Evolutionary conservation across 2,888 invertebrate genomes (phyloP).

Genomic region (Therioaphis trifolii): DNA sequence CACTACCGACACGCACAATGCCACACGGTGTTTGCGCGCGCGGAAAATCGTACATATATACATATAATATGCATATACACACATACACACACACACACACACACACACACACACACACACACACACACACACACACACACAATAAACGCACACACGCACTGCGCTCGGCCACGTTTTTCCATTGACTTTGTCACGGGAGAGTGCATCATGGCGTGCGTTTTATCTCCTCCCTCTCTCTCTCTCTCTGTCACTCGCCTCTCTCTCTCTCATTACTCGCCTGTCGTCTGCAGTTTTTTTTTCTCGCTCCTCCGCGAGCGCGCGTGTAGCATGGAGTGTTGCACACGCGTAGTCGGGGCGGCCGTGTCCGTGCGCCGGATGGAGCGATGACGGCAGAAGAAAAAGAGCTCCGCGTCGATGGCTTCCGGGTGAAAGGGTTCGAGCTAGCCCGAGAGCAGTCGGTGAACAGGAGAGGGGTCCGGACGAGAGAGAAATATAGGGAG

Average conservation of each 20-base stretch:
- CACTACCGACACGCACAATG: no score
- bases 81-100: no score
- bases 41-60: background rate
- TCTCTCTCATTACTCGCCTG: background rate
- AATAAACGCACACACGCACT: no score
- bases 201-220: background rate
- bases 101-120: no score
- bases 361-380: background rate
- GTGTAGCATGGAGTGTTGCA: no score
- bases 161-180: background rate
- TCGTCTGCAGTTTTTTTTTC: no score
- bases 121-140: no score
- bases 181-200: background rate
- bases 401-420: slow-evolving; percentile 51
- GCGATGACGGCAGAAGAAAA: no score
- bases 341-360: slow-evolving; percentile 20
- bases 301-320: no score
- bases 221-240: background rate
- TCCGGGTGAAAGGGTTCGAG: slow-evolving; percentile 48
- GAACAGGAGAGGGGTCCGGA: background rate
- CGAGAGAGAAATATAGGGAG: background rate
- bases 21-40: no score
- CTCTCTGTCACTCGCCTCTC: background rate
- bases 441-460: background rate
- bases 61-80: no score